Evolutionary conservation across 2,797 vertebrate species (phyloP).

Genomic region (Naso thynnoides): DNA sequence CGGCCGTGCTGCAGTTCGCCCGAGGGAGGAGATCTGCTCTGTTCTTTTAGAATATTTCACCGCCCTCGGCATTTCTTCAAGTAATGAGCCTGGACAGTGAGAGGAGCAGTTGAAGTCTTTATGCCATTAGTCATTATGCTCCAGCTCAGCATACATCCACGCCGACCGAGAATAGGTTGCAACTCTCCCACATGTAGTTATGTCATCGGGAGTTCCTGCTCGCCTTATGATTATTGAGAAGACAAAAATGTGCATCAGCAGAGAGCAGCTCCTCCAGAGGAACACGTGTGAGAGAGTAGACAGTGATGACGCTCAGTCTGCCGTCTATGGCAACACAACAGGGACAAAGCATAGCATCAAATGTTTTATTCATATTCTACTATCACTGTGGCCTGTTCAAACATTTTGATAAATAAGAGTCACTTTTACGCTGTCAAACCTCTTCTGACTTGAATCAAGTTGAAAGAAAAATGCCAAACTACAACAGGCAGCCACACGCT

Average conservation of each 20-base stretch:
- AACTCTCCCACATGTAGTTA: constrained; percentile 36
- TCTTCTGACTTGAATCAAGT: too few species aligned
- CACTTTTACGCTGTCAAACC: too few species aligned
- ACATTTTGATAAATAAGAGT: too few species aligned
- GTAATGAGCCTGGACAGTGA: constrained; percentile 71
- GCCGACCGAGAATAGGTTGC: constrained; percentile 24
- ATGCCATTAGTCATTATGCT: constrained; percentile 39
- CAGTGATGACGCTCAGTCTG: not conserved
- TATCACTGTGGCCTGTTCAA: too few species aligned
- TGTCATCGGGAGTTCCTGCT: constrained; percentile 57
- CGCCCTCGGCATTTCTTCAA: constrained; percentile 71
- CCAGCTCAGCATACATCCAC: constrained; percentile 20
- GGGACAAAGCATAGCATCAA: too few species aligned
- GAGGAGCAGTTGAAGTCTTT: constrained; percentile 47
- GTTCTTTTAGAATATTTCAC: constrained; percentile 78
- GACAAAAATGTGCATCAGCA: constrained; percentile 10
- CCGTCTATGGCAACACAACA: too few species aligned
- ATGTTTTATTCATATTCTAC: too few species aligned
- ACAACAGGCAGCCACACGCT: too few species aligned
- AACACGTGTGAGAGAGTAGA: constrained; percentile 1
- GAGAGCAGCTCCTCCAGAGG: not conserved
- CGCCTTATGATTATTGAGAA: constrained; percentile 45
- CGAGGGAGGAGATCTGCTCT: constrained; percentile 68
- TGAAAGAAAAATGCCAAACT: too few species aligned
- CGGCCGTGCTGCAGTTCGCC: constrained; percentile 39